Base-by-base conservation (phyloP, 2,113 vertebrate species). In the Abramis brama region DNA sequence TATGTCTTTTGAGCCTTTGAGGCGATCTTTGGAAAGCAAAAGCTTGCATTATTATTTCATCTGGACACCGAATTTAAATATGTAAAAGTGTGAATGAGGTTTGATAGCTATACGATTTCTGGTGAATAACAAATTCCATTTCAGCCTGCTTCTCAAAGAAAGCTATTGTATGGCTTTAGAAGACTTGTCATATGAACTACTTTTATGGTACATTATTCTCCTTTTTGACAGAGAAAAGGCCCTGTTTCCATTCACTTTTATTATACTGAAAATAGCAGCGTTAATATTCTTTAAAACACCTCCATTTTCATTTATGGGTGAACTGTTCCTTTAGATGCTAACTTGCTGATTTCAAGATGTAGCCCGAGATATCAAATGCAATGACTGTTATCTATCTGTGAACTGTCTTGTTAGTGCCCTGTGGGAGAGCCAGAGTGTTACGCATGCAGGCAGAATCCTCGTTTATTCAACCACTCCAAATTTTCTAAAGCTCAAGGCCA, bases 301-400 rank as follows among this genome's bases (percentile, higher is more conserved):
- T 70, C 33, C 17, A 39, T 70, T 21, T 21, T 9, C 3, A 6
- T 70, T 39, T 39, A 39, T 39, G 33, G 68, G 19, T 23, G 19
- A 23, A 21, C 19, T 71, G 9, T 2, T 71, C 19, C 19, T 71
- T 71, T 71, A 39, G 39, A 39, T 11, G 33, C 19, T 39, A 39
- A 71, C 68, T 71, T 71, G 68, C 68, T 71, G 68, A 71, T 71
- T 39, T 39, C 68, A 71, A 71, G 68, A 71, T 36, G 17, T 19
- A 68, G 30, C 64, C 64, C 15, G 8, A 9, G 64, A 9, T 33
- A 30, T 33, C 27, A 68, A 30, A 36, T 23, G 39, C 43, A 70
- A 23, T 30, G 80, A 47, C n/a, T 71, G 50, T 57, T 36, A 57
- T 73, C n/a, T 39, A 39, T 57, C 23, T 23, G 47, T 27, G 17